These are phyloP conservation scores for Drosophila trichaetosa DNA, from an alignment of 2,888 invertebrate genomes.

Conservation along the genomic window DNA sequence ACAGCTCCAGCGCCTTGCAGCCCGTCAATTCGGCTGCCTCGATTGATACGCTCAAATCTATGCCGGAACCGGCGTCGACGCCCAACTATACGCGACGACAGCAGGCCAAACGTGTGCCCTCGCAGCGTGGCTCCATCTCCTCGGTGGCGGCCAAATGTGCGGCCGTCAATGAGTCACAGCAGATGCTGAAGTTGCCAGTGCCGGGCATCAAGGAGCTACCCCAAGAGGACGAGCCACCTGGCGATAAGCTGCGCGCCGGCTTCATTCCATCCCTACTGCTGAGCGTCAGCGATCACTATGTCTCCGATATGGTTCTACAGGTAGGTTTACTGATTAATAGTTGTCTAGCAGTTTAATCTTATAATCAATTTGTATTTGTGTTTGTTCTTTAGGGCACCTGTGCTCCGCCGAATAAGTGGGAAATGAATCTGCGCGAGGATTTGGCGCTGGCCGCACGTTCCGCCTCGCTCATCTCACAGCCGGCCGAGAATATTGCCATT, in stretches of 20 bases:
- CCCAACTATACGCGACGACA: conserved; percentile 54
- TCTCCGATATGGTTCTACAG: conserved; percentile 92
- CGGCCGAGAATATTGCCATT: conserved; percentile 92
- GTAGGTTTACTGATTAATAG: conserved; percentile 79
- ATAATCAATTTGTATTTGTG: neutral
- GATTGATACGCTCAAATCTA: conserved; percentile 80
- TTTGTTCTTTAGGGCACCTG: conserved; percentile 86
- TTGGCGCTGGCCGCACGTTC: conserved; percentile 86
- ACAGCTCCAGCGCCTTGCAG: conserved; percentile 51
- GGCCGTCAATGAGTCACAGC: conserved; percentile 73
- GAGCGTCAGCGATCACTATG: conserved; percentile 88
- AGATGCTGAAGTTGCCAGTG: conserved; percentile 83
- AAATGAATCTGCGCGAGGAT: conserved; percentile 86
- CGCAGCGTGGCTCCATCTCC: conserved; percentile 77
- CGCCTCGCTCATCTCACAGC: conserved; percentile 88
- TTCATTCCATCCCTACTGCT: conserved; percentile 88
- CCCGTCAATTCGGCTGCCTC: conserved; percentile 78
- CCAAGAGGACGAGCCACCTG: conserved; percentile 78
- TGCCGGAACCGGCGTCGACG: conserved; percentile 54
- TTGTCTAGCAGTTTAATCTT: neutral
- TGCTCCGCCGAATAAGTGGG: conserved; percentile 87
- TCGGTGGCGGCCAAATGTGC: conserved; percentile 81
- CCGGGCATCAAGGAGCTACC: conserved; percentile 84
- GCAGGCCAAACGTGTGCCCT: conserved; percentile 69
- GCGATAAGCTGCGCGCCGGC: conserved; percentile 84